Percentiles rank a stretch among this genome's conserved stretches.
phyloP scores from a whole-genome alignment of 2,797 vertebrate genomes.

The Siniperca obscura region DNA sequence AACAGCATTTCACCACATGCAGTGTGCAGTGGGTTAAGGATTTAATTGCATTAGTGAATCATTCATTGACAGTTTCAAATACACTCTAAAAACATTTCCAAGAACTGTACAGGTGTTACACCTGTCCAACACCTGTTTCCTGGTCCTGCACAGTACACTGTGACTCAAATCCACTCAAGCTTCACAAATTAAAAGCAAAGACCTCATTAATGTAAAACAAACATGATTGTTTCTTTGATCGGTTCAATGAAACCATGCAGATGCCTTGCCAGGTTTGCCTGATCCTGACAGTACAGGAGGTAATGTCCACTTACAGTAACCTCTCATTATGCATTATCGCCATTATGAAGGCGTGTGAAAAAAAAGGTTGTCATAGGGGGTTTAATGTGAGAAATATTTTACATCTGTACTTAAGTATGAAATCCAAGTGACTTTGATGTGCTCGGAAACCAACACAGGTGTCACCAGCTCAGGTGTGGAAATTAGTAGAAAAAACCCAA shows the following conservation, averaged over 20 bases:
- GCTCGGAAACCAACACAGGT: slow-evolving; percentile 55
- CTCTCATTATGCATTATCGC: background rate
- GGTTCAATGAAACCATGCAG: slow-evolving; percentile 28
- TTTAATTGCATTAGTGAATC: background rate
- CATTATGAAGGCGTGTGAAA: slow-evolving; percentile 5
- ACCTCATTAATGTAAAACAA: slow-evolving; percentile 27
- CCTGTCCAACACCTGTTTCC: background rate
- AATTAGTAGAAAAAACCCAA: slow-evolving; percentile 3
- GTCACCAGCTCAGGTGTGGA: slow-evolving; percentile 56
- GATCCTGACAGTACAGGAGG: slow-evolving; percentile 43
- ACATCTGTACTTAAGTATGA: slow-evolving; percentile 48
- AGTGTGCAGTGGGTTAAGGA: background rate
- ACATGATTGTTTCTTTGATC: slow-evolving; percentile 21
- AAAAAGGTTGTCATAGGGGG: slow-evolving; percentile 8
- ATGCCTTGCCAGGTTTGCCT: slow-evolving; percentile 43
- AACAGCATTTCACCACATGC: background rate
- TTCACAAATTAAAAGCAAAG: slow-evolving; percentile 54
- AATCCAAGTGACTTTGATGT: slow-evolving; percentile 51
- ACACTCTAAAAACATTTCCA: slow-evolving; percentile 4
- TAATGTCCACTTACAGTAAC: slow-evolving; percentile 16
- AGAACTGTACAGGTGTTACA: slow-evolving; percentile 10
- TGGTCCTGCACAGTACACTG: slow-evolving; percentile 21
- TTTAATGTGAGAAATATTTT: slow-evolving; percentile 50
- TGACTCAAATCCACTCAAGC: slow-evolving; percentile 41
- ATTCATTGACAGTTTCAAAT: slow-evolving; percentile 14